Evolutionary conservation across 2,888 invertebrate species (phyloP).

Genomic region (Eupithecia insigniata): DNA sequence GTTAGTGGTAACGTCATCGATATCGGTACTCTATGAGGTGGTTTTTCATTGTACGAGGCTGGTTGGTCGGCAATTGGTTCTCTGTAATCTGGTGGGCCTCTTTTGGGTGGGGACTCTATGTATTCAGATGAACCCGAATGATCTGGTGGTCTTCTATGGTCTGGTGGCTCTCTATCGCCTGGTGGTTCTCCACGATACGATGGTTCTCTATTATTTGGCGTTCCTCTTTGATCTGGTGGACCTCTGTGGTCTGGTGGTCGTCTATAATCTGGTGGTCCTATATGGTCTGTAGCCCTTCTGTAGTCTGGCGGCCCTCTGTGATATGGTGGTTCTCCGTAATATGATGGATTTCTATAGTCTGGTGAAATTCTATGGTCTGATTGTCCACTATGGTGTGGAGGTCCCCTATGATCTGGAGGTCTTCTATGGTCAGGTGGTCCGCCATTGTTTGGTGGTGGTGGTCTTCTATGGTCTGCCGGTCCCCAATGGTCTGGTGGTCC

Average conservation of each 20-base stretch:
- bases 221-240: background rate
- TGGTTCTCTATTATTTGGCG: background rate
- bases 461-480: conserved; percentile 4
- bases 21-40: background rate
- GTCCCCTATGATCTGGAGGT: background rate
- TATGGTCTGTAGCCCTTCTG: background rate
- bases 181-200: background rate
- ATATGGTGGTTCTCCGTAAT: background rate
- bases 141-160: background rate
- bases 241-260: conserved; percentile 2
- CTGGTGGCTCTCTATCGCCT: background rate
- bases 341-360: background rate
- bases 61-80: background rate
- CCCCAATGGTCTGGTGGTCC: conserved; percentile 3
- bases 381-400: background rate
- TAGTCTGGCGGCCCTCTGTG: background rate
- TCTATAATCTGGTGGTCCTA: background rate
- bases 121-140: background rate
- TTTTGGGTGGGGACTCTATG: background rate
- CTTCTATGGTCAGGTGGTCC: conserved; percentile 6
- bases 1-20: background rate
- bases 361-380: background rate
- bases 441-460: background rate
- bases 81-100: background rate
- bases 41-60: background rate